Evolutionary conservation across 2,797 vertebrate species (phyloP).

Genomic region (Pangasius krempfi): DNA sequence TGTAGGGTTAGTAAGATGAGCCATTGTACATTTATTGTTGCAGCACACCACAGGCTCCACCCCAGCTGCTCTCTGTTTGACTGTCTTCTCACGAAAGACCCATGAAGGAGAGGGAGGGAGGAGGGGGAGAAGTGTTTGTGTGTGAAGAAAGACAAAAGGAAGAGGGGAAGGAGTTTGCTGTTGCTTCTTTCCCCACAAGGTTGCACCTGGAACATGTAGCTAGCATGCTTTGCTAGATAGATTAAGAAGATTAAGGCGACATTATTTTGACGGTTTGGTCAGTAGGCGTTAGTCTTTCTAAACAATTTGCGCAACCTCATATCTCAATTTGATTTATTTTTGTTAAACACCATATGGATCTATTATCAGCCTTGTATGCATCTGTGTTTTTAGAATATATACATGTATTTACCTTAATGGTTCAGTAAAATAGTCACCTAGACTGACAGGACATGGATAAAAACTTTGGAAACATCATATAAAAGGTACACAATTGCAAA

Average conservation of each 20-base stretch:
- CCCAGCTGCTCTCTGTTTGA: constrained; percentile 67
- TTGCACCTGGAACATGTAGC: not conserved
- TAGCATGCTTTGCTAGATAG: not conserved
- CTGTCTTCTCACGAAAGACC: constrained; percentile 73
- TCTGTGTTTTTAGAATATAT: not conserved
- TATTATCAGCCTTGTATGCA: not conserved
- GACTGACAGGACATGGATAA: not conserved
- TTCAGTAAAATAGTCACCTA: not conserved
- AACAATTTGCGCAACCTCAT: not conserved
- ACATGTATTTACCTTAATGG: not conserved
- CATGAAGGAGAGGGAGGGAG: constrained; percentile 48
- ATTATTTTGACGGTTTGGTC: not conserved
- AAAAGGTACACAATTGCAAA: not conserved
- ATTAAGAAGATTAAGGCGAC: not conserved
- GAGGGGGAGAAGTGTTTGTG: constrained; percentile 4
- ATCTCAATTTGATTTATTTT: not conserved
- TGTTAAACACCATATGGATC: not conserved
- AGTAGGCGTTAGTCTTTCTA: not conserved
- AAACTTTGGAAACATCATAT: not conserved
- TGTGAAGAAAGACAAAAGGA: not conserved
- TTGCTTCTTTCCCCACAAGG: not conserved
- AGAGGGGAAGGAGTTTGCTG: not conserved
- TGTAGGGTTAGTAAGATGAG: constrained; percentile 67
- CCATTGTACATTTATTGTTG: constrained; percentile 70
- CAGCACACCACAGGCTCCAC: constrained; percentile 65